Evolutionary conservation across 2,888 invertebrate genomes (phyloP).

Genomic region (Cheilosia urbana): DNA sequence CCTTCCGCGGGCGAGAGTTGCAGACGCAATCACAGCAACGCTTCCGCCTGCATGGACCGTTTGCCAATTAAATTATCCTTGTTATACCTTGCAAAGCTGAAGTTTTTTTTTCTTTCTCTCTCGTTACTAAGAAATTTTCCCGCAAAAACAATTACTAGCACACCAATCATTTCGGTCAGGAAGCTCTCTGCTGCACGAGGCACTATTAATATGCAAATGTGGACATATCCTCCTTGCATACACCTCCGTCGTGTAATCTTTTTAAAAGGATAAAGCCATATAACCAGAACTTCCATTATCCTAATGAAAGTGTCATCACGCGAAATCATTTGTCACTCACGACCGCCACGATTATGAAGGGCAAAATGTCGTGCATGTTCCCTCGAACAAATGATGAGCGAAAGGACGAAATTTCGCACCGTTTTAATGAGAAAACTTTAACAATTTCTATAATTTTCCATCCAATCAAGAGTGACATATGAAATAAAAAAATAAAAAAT

Average conservation of each 20-base stretch:
- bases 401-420: conserved; percentile 12
- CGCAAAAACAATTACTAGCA: conserved; percentile 11
- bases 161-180: conserved; percentile 29
- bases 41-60: conserved; percentile 23
- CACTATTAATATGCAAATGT: conserved; percentile 42
- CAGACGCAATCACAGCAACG: conserved; percentile 43
- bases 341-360: conserved; percentile 31
- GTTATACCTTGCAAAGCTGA: conserved; percentile 12
- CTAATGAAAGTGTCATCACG: conserved; percentile 66
- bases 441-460: conserved; percentile 58
- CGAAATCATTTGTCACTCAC: conserved; percentile 62
- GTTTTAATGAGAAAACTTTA: conserved; percentile 70
- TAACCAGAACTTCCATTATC: conserved; percentile 54
- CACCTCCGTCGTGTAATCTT: conserved; percentile 7
- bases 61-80: conserved; percentile 58
- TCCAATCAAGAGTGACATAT: conserved; percentile 57
- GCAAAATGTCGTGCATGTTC: conserved; percentile 52
- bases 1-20: conserved; percentile 27
- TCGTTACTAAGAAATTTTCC: not conserved
- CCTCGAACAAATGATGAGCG: conserved; percentile 57
- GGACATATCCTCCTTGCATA: not conserved
- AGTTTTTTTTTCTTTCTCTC: not conserved
- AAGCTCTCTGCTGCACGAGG: conserved; percentile 1
- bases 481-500: conserved; percentile 6
- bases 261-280: conserved; percentile 23